Percentiles rank a stretch among this genome's conserved stretches.
Conservation (phyloP, 1,140 invertebrate species). For the Zaprionus kolodkinae region DNA sequence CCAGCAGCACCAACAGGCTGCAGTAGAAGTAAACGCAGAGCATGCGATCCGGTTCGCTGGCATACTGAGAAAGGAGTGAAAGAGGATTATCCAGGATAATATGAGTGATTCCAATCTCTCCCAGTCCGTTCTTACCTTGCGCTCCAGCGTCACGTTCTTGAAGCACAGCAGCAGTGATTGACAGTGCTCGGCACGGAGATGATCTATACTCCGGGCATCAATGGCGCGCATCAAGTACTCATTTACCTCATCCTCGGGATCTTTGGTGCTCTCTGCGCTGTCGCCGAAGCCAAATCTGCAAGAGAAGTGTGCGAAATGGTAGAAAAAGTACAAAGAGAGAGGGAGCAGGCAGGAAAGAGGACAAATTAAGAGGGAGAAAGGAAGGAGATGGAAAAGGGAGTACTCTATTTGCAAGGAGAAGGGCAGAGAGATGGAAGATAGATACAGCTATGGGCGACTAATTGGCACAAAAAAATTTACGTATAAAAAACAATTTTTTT, state of each 20-base stretch:
- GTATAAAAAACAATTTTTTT: too few relatives aligned
- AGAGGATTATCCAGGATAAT: not conserved
- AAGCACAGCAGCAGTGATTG: conserved; percentile 92
- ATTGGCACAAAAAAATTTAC: too few relatives aligned
- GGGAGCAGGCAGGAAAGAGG: too few relatives aligned
- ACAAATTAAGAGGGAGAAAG: too few relatives aligned
- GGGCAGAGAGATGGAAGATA: too few relatives aligned
- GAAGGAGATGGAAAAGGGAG: not conserved
- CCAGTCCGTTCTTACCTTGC: conserved; percentile 87
- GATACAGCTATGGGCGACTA: too few relatives aligned
- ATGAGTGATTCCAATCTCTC: not conserved
- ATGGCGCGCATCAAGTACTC: conserved; percentile 97
- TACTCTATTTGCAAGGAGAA: too few relatives aligned
- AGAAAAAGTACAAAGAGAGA: not conserved
- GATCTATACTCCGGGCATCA: conserved; percentile 96
- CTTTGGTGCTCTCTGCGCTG: conserved; percentile 87
- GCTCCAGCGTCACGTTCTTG: conserved; percentile 90
- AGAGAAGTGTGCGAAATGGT: not conserved
- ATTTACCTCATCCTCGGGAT: conserved; percentile 96
- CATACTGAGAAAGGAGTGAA: conserved; percentile 85
- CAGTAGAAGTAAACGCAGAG: conserved; percentile 93
- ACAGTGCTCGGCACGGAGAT: conserved; percentile 93
- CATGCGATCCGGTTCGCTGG: conserved; percentile 92
- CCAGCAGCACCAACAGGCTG: conserved; percentile 89
- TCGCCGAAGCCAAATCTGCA: conserved; percentile 88